These are phyloP conservation scores for Nesogale talazaci DNA, from an alignment of 2,113 vertebrate species.

Conservation along the genomic window DNA sequence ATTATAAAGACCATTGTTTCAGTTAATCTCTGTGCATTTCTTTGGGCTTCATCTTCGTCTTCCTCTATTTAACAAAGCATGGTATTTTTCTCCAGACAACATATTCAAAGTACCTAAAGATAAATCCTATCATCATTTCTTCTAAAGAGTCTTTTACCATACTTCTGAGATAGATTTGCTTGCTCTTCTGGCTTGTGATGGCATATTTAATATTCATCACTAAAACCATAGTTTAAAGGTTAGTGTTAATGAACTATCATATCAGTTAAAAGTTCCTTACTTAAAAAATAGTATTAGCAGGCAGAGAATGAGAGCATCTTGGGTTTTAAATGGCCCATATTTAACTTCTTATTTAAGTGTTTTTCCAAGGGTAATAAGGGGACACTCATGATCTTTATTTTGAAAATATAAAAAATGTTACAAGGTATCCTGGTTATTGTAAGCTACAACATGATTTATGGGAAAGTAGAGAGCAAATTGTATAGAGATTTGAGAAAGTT, in stretches of 20 bases:
- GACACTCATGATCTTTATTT: not conserved
- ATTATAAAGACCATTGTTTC: not conserved
- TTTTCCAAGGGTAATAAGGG: not conserved
- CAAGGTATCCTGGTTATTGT: not conserved
- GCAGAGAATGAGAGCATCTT: not conserved
- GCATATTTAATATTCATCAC: not conserved
- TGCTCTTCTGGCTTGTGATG: not conserved
- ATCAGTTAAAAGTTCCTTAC: too few relatives aligned
- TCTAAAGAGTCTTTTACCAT: not conserved
- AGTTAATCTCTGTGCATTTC: not conserved
- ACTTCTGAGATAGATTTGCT: not conserved
- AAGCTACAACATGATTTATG: not conserved
- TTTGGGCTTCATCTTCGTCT: not conserved
- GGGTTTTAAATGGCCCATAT: not conserved
- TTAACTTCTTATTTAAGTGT: not conserved
- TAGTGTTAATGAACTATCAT: too few relatives aligned
- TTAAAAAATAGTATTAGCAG: not conserved
- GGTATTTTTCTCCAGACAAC: not conserved
- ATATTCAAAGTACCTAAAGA: not conserved
- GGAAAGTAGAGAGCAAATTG: not conserved
- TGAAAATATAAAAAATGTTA: slow-evolving; percentile 1
- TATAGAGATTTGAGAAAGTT: not conserved
- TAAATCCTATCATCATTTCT: not conserved
- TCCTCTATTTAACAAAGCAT: too few relatives aligned
- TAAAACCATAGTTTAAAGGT: too few relatives aligned